Percentiles rank a stretch among this genome's conserved stretches.
phyloP scores from a whole-genome alignment of 1,140 invertebrate species.

The Caenorhabditis tropicalis region DNA sequence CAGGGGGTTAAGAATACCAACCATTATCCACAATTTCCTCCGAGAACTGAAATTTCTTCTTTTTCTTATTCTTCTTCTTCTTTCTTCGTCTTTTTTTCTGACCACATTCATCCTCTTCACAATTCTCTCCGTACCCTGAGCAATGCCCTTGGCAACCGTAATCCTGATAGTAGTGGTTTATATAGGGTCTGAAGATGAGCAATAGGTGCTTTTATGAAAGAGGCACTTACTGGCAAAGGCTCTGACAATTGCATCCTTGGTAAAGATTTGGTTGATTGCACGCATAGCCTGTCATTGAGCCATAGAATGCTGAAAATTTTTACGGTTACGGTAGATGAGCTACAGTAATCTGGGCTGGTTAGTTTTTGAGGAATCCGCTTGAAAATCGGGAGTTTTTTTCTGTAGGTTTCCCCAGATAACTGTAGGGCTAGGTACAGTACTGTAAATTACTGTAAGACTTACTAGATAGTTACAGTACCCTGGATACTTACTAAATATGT shows the following conservation, averaged over 20 bases:
- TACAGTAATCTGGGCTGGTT: too few species aligned
- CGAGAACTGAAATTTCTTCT: constrained; percentile 13
- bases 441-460: too few species aligned
- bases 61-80: neutral
- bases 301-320: neutral
- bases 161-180: neutral
- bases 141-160: neutral
- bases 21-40: neutral
- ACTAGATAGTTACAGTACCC: too few species aligned
- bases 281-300: constrained; percentile 5
- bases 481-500: too few species aligned
- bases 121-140: neutral
- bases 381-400: too few species aligned
- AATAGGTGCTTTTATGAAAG: neutral
- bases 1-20: neutral
- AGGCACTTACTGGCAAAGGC: neutral
- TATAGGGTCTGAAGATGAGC: neutral
- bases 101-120: neutral
- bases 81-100: neutral
- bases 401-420: too few species aligned
- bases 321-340: too few species aligned
- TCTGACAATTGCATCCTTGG: neutral
- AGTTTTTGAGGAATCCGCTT: too few species aligned
- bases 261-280: neutral
- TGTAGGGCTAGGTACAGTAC: too few species aligned